Base-by-base conservation (phyloP, 1,140 invertebrate genomes). In the Temnothorax longispinosus region DNA sequence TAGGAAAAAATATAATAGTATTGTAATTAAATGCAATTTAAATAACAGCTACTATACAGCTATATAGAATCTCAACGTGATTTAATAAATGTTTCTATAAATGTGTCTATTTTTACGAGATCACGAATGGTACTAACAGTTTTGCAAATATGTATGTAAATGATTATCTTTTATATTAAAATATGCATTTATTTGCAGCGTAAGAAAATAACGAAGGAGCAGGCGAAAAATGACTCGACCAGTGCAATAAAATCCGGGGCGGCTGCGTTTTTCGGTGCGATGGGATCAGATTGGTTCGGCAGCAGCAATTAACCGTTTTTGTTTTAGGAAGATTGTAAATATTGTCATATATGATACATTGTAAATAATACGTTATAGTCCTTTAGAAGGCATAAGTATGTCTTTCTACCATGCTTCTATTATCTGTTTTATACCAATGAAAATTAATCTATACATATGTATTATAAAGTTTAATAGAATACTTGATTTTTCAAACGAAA, bases 231-330 rank as follows among this genome's bases (percentile, higher is more conserved):
- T 65, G 95, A 95, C 76, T 94, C 94, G 2, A 92, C 94, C 2
- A 94, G 94, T n/a, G 92, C 94, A 3, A 96, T 97, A 15, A 96
- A 97, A 85, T 97, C 97, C 50, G 96, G 97, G 54, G 97, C 97
- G 6, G 97, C 97, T 0, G 97, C 97, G 0, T 97, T 98, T 94
- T 98, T 98, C 92, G 97, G 97, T 44, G 97, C 96, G 3, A 97
- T 98, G 96, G 97, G 97, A 4, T 97, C 97, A 18, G 97, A 98
- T 92, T 98, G 97, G 97, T 98, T 98, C 86, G 94, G 94, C 92
- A 94, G 94, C 10, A 21, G 77, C 38, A 95, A 93, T 90, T 95
- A 94, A 90, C 71, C 90, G 81, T 84, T 89, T 85, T 85, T 54
- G 76, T 50, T 44, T 47, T 32, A 64, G 32, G 13, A 58, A 47